Evolutionary conservation across 1,140 invertebrate genomes (phyloP), one percentile per base, ranked within the genome.

Genomic region (Ceratitis capitata): DNA sequence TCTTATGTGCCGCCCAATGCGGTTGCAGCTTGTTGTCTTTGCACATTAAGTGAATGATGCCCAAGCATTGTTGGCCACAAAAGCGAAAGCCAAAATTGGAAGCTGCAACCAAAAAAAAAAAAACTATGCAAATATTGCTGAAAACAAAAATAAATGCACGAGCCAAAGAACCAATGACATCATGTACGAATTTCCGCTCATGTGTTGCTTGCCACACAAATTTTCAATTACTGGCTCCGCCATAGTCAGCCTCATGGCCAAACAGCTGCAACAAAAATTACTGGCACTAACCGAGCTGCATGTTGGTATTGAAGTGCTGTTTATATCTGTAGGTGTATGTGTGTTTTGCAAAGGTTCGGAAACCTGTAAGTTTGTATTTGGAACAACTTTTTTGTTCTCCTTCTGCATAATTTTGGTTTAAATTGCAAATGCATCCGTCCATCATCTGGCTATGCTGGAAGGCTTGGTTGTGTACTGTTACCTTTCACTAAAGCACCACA

Each of bases 141-240:
- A n/a, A 42, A 69, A 69, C 32, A 69, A 69, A 39, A 42, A 26
- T 69, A 69, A 39, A 19, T 39, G 64, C 4, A 69, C 3, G 32
- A n/a, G 7, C 14, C 5, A 39, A 69, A 10, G 29, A 69, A 5
- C 35, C 64, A 69, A 69, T 35, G 32, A 69, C 64, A 69, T 16
- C 26, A 39, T 69, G 16, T 39, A 39, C 64, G 58, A 69, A 39
- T 69, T 39, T n/a, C 26, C 14, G 26, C 64, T 69, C 35, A 69
- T 35, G 64, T 69, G 64, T 69, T 69, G 35, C 35, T 39, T 39
- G 64, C 64, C 64, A 69, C 64, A 69, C 64, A 69, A 69, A 69
- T 39, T 69, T 69, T 69, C 64, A 39, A 69, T 69, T 69, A 69
- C 64, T 69, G n/a, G n/a, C 29, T 69, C 29, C 64, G 64, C 64